Percentiles rank a stretch among this genome's conserved stretches.
These are phyloP conservation scores for Rhynchomys soricoides DNA, from an alignment of 2,113 vertebrate genomes.

Conservation along the genomic window DNA sequence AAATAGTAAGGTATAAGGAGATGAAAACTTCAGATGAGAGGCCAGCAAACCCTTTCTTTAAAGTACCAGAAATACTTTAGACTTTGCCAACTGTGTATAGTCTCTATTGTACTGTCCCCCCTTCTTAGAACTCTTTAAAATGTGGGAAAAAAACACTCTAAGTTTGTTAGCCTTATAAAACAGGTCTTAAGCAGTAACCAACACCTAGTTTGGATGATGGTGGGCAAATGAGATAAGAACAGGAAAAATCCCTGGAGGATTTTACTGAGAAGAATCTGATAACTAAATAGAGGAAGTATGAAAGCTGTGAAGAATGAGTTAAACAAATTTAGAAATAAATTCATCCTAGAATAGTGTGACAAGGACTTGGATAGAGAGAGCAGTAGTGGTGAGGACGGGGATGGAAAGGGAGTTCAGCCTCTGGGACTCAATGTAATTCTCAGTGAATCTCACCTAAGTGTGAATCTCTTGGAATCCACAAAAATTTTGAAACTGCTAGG, in stretches of 20 bases:
- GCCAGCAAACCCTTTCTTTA: conserved; percentile 17
- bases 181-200: not conserved
- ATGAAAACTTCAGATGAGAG: not conserved
- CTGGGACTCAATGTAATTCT: not conserved
- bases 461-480: conserved; percentile 1
- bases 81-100: not conserved
- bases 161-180: conserved; percentile 52
- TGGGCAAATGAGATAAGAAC: not conserved
- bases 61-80: conserved; percentile 44
- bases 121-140: conserved; percentile 29
- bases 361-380: conserved; percentile 20
- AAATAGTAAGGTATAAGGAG: not conserved
- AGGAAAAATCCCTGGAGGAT: conserved; percentile 28
- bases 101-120: conserved; percentile 4
- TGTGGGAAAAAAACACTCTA: conserved; percentile 42
- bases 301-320: not conserved
- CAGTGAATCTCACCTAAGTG: conserved; percentile 23
- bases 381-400: not conserved
- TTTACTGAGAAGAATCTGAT: conserved; percentile 37
- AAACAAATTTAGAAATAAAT: conserved; percentile 52
- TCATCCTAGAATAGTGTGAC: not conserved
- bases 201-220: not conserved
- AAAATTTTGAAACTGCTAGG: conserved; percentile 31
- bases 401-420: conserved; percentile 1
- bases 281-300: not conserved